A percentile compares a stretch with the other conserved stretches of the same genome.
These are phyloP conservation scores for Galerucella calmariensis DNA, from an alignment of 2,888 invertebrate genomes.

Conservation along the genomic window DNA sequence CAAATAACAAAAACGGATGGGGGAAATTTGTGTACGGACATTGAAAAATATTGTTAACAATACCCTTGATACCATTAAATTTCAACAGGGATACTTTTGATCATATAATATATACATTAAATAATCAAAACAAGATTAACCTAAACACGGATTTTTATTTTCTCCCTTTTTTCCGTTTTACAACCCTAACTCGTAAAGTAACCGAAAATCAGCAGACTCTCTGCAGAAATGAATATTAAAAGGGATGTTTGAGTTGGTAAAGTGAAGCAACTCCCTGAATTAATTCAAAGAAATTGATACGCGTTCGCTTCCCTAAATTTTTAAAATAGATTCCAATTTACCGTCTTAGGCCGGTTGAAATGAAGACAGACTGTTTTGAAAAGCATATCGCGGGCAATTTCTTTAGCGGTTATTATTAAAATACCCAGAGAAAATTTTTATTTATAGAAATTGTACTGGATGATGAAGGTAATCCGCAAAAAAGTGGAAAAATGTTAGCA, in stretches of 20 bases:
- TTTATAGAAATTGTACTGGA: too few relatives aligned
- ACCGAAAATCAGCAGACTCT: conserved; percentile 10
- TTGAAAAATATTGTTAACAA: too few relatives aligned
- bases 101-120: not conserved
- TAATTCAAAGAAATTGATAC: conserved; percentile 33
- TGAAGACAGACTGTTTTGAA: not conserved
- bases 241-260: conserved; percentile 31
- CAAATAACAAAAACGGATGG: too few relatives aligned
- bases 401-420: too few relatives aligned
- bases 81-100: too few relatives aligned
- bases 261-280: conserved; percentile 32
- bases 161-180: not conserved
- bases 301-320: conserved; percentile 24
- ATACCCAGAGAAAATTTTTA: too few relatives aligned
- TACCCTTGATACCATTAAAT: too few relatives aligned
- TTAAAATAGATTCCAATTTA: conserved; percentile 15
- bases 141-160: not conserved
- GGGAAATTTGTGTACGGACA: too few relatives aligned
- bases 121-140: not conserved
- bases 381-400: not conserved
- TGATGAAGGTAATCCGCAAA: too few relatives aligned
- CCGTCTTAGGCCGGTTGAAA: not conserved
- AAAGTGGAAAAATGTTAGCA: too few relatives aligned
- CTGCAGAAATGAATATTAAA: conserved; percentile 33
- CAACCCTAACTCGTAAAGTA: not conserved